phyloP scores from a whole-genome alignment of 2,113 vertebrate genomes.

The Periophthalmus modestus region DNA sequence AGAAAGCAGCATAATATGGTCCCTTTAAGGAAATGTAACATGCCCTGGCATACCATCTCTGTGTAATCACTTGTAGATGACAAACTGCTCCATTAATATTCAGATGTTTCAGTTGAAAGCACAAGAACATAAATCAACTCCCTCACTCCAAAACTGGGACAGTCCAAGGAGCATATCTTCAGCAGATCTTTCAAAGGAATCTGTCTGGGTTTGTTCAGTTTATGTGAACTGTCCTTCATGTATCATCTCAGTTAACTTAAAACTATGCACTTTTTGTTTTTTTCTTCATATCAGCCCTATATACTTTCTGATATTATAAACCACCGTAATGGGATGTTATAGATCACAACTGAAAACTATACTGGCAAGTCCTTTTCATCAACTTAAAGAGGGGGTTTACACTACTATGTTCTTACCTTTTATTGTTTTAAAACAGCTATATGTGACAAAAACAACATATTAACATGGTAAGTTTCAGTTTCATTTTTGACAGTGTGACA shows the following conservation, averaged over 20 bases:
- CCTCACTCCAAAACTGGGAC: not conserved
- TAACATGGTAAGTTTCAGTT: too few species aligned
- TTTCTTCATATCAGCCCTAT: too few species aligned
- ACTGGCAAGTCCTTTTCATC: too few species aligned
- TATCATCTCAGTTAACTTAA: not conserved
- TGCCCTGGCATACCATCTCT: not conserved
- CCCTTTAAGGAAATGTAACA: not conserved
- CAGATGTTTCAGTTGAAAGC: not conserved
- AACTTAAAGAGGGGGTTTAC: too few species aligned
- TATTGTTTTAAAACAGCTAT: too few species aligned
- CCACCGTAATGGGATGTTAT: too few species aligned
- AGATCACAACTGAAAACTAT: too few species aligned
- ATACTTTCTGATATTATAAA: too few species aligned
- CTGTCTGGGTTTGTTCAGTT: not conserved
- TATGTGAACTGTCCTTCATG: not conserved
- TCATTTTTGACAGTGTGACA: too few species aligned
- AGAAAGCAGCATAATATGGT: too few species aligned
- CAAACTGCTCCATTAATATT: not conserved
- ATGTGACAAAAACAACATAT: too few species aligned
- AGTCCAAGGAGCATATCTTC: not conserved
- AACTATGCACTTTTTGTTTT: not conserved
- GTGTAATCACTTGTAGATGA: not conserved
- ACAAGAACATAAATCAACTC: not conserved
- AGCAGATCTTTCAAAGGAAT: not conserved
- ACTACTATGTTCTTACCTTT: too few species aligned